These are phyloP conservation scores for Rhopalosiphum maidis DNA, from an alignment of 1,140 invertebrate species.

Conservation along the genomic window DNA sequence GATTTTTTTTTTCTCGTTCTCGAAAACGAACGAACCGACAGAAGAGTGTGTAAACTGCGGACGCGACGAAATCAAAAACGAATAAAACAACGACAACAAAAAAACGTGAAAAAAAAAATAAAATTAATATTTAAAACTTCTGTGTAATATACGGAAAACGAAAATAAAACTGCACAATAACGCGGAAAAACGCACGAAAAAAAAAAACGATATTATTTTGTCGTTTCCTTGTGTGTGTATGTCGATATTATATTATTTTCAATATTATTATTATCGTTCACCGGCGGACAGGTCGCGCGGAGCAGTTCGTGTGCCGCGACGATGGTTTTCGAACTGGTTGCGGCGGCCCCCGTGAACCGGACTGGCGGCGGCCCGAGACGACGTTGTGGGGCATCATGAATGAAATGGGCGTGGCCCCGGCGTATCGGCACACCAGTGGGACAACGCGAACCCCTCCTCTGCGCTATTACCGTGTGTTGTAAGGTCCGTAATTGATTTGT, in stretches of 20 bases:
- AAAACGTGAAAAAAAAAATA: not conserved
- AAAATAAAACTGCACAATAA: not conserved
- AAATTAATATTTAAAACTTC: not conserved
- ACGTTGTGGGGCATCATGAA: constrained; percentile 35
- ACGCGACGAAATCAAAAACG: not conserved
- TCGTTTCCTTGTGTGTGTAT: not conserved
- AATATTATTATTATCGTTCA: too few species aligned
- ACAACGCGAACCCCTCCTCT: constrained; percentile 35
- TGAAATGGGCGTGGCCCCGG: constrained; percentile 37
- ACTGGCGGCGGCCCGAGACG: not conserved
- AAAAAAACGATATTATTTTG: not conserved
- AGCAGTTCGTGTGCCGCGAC: not conserved
- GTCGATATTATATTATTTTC: not conserved
- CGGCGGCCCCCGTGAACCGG: constrained; percentile 12
- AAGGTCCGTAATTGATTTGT: constrained; percentile 22
- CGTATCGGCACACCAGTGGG: constrained; percentile 47
- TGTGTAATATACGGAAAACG: too few species aligned
- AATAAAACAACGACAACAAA: not conserved
- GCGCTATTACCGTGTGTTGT: not conserved
- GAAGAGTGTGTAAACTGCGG: not conserved
- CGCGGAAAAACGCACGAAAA: not conserved
- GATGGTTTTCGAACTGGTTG: constrained; percentile 54
- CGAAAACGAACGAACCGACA: not conserved
- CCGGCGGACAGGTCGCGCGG: not conserved
- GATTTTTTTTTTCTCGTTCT: not conserved